Evolutionary conservation across 2,797 vertebrate genomes (phyloP).

Genomic region (Orestias chungarensis): DNA sequence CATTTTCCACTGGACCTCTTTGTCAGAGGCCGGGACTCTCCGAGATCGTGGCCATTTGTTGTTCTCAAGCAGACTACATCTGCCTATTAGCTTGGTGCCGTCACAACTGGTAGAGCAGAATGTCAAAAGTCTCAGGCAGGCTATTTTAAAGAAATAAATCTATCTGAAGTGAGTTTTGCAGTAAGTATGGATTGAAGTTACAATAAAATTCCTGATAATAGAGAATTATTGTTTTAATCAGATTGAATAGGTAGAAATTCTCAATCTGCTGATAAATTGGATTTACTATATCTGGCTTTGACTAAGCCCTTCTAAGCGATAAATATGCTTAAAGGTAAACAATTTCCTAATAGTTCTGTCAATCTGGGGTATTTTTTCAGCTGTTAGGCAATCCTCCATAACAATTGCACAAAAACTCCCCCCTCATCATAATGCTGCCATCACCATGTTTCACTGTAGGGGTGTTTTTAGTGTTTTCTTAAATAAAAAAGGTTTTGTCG

Average conservation of each 20-base stretch:
- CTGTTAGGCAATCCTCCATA: not conserved
- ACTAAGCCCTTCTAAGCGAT: not conserved
- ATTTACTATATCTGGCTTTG: not conserved
- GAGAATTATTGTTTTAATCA: not conserved
- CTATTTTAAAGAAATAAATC: not conserved
- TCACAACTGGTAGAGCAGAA: too few relatives aligned
- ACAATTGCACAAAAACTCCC: not conserved
- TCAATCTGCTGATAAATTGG: too few relatives aligned
- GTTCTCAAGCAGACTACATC: not conserved
- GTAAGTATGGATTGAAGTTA: not conserved
- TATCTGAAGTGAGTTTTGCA: not conserved
- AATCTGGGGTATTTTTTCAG: not conserved
- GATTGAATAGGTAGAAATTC: not conserved
- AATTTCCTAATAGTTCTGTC: not conserved
- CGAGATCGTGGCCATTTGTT: not conserved
- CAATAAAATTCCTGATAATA: not conserved
- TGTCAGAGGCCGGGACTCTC: constrained; percentile 22
- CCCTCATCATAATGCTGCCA: not conserved
- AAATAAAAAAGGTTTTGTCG: not conserved
- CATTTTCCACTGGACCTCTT: constrained; percentile 19
- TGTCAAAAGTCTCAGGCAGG: not conserved
- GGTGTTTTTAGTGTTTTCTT: not conserved
- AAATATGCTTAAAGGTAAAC: not conserved
- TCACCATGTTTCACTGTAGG: not conserved
- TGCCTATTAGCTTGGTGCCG: not conserved